Evolutionary conservation across 53 echinoderm and acorn worm genomes (phyloP), one percentile per base, ranked within the genome.

Genomic region (Patiria pectinifera): DNA sequence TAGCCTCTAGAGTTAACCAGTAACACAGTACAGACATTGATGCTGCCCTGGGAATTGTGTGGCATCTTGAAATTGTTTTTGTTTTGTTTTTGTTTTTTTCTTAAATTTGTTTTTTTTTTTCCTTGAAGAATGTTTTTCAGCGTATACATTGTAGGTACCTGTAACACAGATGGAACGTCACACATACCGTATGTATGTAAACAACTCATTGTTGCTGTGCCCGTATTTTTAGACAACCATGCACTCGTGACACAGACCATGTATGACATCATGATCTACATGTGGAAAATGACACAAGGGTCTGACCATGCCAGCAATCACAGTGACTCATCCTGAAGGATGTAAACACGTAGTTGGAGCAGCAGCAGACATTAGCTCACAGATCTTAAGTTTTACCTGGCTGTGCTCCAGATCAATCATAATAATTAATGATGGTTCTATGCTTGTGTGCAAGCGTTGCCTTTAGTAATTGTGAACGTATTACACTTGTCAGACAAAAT

Each of bases 191-290:
- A 35, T 35, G 35, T 35, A 35, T 35, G 35, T 35, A 35, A 35
- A 35, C 35, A 35, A 35, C 35, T 35, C 35, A 35, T 35, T 35
- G 35, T 35, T 35, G 35, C 35, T 35, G 35, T 35, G 35, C 35
- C 35, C 35, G 35, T 35, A 35, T 35, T 35, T 0, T 35, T 35
- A 35, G 35, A 35, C 35, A 35, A 35, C 35, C 35, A 35, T 35
- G 35, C 35, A 35, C 35, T 35, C 35, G 22, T 85, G 46, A 47
- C 75, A 86, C 86, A 86, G 49, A 72, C 59, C 53, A 53, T 53
- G 53, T 53, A 78, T 88, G 88, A 88, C 88, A 88, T 88, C 88
- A 88, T 78, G 59, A 45, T 23, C 82, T 59, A 82, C 82, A 82
- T 22, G 59, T 59, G 22, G 82, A 53, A 19, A 43, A 78, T 60